A percentile compares a stretch with the other conserved stretches of the same genome.
Evolutionary conservation across 2,113 vertebrate genomes (phyloP).

Genomic region (Cephalopterus ornatus): DNA sequence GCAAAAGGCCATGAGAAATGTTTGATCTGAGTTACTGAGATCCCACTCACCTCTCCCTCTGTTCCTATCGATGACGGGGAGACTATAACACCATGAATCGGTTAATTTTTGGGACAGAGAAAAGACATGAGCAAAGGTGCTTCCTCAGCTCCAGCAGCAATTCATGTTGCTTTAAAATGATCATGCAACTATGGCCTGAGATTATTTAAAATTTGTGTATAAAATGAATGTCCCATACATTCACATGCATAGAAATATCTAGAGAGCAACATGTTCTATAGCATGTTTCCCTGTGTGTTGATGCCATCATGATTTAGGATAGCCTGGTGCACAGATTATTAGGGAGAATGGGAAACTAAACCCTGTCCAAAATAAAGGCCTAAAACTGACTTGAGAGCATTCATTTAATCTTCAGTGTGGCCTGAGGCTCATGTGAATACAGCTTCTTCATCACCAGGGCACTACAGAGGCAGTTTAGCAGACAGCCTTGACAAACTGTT

Average conservation of each 20-base stretch:
- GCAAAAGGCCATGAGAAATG: background rate
- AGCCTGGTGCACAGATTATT: background rate
- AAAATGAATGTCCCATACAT: background rate
- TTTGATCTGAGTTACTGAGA: background rate
- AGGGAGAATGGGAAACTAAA: background rate
- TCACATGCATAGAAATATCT: background rate
- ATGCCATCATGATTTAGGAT: background rate
- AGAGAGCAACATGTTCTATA: accelerated
- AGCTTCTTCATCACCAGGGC: background rate
- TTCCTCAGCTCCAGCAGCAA: background rate
- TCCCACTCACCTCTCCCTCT: background rate
- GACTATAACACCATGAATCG: accelerated
- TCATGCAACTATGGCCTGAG: background rate
- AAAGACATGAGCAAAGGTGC: accelerated
- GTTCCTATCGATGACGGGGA: background rate
- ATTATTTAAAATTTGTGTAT: background rate
- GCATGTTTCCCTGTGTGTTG: background rate
- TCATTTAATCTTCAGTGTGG: background rate
- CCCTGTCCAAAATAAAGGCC: background rate
- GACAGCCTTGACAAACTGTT: background rate
- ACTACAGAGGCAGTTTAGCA: background rate
- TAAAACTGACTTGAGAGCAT: background rate
- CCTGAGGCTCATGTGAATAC: no score
- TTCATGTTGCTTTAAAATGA: background rate
- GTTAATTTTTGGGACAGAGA: background rate